Evolutionary conservation across 1,140 invertebrate genomes (phyloP).

Genomic region (Tenebrio molitor): DNA sequence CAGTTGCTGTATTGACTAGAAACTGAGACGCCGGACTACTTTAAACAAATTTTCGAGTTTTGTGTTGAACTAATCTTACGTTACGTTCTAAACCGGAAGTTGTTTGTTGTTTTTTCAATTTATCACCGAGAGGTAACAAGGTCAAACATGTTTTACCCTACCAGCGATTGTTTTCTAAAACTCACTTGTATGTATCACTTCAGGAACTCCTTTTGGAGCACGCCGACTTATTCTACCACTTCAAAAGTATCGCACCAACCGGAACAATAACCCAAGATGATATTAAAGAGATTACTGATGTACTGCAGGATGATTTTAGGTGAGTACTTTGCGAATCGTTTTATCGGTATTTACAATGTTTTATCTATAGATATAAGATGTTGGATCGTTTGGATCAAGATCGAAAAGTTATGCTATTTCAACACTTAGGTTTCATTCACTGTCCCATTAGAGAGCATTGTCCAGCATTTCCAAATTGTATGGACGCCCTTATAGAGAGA

Average conservation of each 20-base stretch:
- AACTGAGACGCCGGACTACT: too few relatives aligned
- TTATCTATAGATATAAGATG: slow-evolving; percentile 85
- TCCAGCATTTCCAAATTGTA: slow-evolving; percentile 90
- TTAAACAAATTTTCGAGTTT: too few relatives aligned
- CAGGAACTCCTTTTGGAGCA: slow-evolving; percentile 94
- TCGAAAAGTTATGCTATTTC: slow-evolving; percentile 92
- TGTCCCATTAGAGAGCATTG: slow-evolving; percentile 95
- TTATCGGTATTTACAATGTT: slow-evolving; percentile 2
- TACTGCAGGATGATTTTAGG: slow-evolving; percentile 92
- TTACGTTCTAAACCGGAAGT: too few relatives aligned
- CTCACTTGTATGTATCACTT: too few relatives aligned
- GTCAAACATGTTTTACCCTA: too few relatives aligned
- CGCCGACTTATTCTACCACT: slow-evolving; percentile 94
- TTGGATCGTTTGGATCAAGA: slow-evolving; percentile 95
- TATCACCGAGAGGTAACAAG: too few relatives aligned
- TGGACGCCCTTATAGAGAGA: slow-evolving; percentile 87
- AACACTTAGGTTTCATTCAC: slow-evolving; percentile 96
- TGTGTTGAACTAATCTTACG: too few relatives aligned
- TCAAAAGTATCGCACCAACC: slow-evolving; percentile 89
- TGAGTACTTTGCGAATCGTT: slow-evolving; percentile 63
- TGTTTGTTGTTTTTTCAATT: too few relatives aligned
- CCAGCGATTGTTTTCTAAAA: background rate
- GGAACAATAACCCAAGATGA: slow-evolving; percentile 95
- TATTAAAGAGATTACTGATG: slow-evolving; percentile 93
- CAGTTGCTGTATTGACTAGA: too few relatives aligned